Conservation (phyloP, 2,113 vertebrate species). For the Orycteropus afer region DNA sequence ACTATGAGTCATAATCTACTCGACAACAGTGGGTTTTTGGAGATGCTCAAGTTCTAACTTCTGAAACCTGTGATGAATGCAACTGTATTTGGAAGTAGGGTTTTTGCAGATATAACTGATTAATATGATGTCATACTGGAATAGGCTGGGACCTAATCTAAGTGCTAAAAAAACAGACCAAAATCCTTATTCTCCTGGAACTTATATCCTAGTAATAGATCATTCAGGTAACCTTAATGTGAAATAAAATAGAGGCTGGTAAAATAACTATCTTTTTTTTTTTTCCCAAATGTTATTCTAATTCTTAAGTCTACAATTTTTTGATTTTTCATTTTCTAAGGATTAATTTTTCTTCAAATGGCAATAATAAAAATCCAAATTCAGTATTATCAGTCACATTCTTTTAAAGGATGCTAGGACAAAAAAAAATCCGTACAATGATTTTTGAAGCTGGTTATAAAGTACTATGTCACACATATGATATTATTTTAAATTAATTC, state of each 20-base stretch:
- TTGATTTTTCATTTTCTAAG: neutral
- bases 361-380: neutral
- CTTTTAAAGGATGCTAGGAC: neutral
- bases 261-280: neutral
- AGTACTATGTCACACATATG: neutral
- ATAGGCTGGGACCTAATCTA: rapidly evolving
- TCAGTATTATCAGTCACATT: neutral
- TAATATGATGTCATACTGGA: no score
- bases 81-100: no score
- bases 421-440: neutral
- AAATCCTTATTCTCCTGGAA: neutral
- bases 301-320: neutral
- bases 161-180: no score
- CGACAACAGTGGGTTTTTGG: no score
- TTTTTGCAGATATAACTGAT: no score
- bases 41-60: no score
- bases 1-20: no score
- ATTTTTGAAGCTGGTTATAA: neutral
- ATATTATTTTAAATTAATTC: neutral
- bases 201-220: neutral
- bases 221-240: neutral
- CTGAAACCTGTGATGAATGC: no score
- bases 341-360: neutral
- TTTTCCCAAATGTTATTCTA: neutral
- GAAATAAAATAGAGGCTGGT: neutral